These are phyloP conservation scores for Erebia epiphron DNA, from an alignment of 2,888 invertebrate genomes.

Conservation along the genomic window DNA sequence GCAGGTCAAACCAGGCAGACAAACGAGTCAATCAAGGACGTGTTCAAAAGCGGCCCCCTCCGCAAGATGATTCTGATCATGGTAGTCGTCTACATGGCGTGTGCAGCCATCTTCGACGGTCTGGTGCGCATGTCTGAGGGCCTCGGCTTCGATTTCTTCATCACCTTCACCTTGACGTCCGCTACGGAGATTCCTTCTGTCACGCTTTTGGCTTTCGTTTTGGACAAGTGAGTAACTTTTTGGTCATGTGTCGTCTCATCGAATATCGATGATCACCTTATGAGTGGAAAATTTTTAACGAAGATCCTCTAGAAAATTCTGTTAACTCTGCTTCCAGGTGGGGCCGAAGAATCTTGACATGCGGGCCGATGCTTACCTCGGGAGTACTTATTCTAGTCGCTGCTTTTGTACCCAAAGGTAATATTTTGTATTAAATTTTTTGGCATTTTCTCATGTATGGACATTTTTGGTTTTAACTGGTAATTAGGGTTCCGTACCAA, in stretches of 20 bases:
- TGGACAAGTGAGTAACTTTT: slow-evolving; percentile 60
- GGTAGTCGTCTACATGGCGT: slow-evolving; percentile 68
- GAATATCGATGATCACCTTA: no score
- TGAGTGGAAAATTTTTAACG: no score
- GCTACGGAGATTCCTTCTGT: slow-evolving; percentile 76
- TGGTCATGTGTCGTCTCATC: background rate
- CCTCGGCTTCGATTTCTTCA: slow-evolving; percentile 72
- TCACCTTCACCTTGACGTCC: slow-evolving; percentile 72
- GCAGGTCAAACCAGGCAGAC: slow-evolving; percentile 60
- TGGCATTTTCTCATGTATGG: background rate
- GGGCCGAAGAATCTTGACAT: slow-evolving; percentile 67
- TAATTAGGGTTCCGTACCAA: no score
- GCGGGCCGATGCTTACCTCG: slow-evolving; percentile 58
- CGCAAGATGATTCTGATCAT: slow-evolving; percentile 60
- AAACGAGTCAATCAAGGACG: slow-evolving; percentile 57
- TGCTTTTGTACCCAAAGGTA: slow-evolving; percentile 70
- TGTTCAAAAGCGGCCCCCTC: slow-evolving; percentile 59
- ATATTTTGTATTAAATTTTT: background rate
- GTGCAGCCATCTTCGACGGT: slow-evolving; percentile 71
- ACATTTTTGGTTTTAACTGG: background rate
- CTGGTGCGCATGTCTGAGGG: slow-evolving; percentile 75
- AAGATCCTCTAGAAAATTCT: no score
- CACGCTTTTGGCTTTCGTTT: slow-evolving; percentile 62
- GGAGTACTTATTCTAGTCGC: slow-evolving; percentile 62
- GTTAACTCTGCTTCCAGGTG: slow-evolving; percentile 52